Percentiles rank a stretch among this genome's conserved stretches.
Conservation (phyloP, 2,113 vertebrate species). For the Nymphicus hollandicus region DNA sequence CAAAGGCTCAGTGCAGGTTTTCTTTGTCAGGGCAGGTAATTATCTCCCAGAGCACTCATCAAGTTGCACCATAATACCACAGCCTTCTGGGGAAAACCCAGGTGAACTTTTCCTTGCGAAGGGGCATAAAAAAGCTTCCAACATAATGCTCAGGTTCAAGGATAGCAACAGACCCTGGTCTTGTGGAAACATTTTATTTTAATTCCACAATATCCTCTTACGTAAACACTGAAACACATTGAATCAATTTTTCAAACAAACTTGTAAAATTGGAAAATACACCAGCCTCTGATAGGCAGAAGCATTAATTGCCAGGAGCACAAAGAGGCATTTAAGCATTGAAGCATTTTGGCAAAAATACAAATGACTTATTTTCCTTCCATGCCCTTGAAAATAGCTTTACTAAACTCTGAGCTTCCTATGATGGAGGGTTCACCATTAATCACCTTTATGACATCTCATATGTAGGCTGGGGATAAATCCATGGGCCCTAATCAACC, state of each 20-base stretch:
- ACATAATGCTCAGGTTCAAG: neutral
- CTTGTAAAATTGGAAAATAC: conserved; percentile 69
- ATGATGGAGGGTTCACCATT: conserved; percentile 71
- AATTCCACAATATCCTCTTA: conserved; percentile 55
- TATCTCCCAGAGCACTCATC: neutral
- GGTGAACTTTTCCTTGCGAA: conserved; percentile 12
- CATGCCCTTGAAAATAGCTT: conserved; percentile 75
- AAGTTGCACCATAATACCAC: neutral
- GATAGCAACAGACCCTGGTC: neutral
- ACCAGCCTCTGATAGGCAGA: conserved; percentile 53
- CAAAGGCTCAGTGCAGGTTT: neutral
- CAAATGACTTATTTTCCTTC: conserved; percentile 69
- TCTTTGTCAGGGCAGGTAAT: neutral
- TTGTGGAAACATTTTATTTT: conserved; percentile 56
- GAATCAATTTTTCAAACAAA: conserved; percentile 68
- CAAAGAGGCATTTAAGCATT: conserved; percentile 74
- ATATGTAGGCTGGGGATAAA: conserved; percentile 71
- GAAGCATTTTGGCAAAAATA: conserved; percentile 70
- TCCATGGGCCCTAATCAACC: conserved; percentile 75
- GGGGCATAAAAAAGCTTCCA: neutral
- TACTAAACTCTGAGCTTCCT: conserved; percentile 75
- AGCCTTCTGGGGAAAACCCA: neutral
- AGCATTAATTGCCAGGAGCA: conserved; percentile 67
- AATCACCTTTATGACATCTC: conserved; percentile 81
- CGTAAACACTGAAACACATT: conserved; percentile 66